Evolutionary conservation across 2,113 vertebrate species (phyloP).

Genomic region (Mastomys natalensis): DNA sequence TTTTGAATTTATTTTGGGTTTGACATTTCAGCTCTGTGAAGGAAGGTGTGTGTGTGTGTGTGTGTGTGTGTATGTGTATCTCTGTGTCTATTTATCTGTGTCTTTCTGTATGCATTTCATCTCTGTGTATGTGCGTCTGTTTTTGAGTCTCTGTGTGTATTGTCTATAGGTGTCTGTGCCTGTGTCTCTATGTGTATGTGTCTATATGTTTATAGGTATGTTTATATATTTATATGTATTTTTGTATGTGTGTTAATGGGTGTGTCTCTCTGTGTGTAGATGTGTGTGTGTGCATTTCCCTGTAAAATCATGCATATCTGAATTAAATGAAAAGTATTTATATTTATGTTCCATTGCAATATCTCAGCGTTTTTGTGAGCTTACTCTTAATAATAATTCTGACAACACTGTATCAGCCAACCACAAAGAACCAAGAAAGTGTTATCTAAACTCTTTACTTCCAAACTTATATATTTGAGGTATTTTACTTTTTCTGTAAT

Average conservation of each 20-base stretch:
- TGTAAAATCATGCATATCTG: conserved; percentile 74
- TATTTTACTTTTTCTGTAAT: conserved; percentile 47
- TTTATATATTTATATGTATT: neutral
- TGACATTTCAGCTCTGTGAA: conserved; percentile 73
- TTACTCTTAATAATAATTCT: neutral
- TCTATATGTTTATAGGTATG: neutral
- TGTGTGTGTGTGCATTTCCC: neutral
- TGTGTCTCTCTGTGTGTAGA: neutral
- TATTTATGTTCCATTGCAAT: neutral
- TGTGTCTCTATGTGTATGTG: neutral
- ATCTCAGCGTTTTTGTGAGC: neutral
- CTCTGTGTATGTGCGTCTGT: neutral
- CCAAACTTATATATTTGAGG: neutral
- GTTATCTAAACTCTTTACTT: conserved; percentile 35
- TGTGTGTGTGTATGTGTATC: neutral
- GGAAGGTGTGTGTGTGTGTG: conserved; percentile 66
- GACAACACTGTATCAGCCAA: neutral
- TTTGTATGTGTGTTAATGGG: neutral
- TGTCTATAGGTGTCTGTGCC: neutral
- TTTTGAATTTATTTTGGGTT: conserved; percentile 78
- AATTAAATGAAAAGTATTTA: conserved; percentile 54
- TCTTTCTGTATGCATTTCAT: neutral
- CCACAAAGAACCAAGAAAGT: neutral
- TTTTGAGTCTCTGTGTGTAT: neutral
- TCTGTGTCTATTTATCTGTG: neutral